A percentile compares a stretch with the other conserved stretches of the same genome.
These are phyloP conservation scores for Helostoma temminkii DNA, from an alignment of 2,797 vertebrate species.

Conservation along the genomic window DNA sequence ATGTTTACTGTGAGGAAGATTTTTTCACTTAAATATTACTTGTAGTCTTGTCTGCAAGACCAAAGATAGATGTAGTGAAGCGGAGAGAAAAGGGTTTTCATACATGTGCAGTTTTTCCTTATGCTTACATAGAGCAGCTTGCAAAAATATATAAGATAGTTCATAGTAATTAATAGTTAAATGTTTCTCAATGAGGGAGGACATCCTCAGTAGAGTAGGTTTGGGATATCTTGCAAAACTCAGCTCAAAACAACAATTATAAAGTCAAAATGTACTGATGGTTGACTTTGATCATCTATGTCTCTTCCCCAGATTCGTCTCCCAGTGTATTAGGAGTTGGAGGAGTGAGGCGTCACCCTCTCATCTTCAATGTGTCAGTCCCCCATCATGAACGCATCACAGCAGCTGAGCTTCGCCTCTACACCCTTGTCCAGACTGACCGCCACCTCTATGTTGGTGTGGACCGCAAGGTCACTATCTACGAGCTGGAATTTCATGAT, in stretches of 20 bases:
- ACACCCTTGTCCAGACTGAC: slow-evolving; percentile 92
- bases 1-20: neutral
- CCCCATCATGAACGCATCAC: slow-evolving; percentile 93
- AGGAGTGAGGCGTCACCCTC: slow-evolving; percentile 89
- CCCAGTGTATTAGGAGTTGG: slow-evolving; percentile 81
- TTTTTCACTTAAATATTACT: slow-evolving; percentile 5
- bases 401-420: slow-evolving; percentile 93
- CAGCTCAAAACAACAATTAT: neutral
- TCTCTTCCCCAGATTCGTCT: slow-evolving; percentile 84
- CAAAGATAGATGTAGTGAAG: neutral
- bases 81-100: neutral
- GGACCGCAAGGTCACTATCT: slow-evolving; percentile 92
- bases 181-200: neutral
- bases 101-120: neutral
- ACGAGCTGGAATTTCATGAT: slow-evolving; percentile 81
- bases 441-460: slow-evolving; percentile 89
- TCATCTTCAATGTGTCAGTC: slow-evolving; percentile 95
- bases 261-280: slow-evolving; percentile 10
- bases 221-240: neutral
- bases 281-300: slow-evolving; percentile 5
- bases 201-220: neutral
- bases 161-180: neutral
- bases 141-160: neutral
- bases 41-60: neutral
- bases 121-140: neutral